Evolutionary conservation across 1,140 invertebrate species (phyloP), one percentile per base, ranked within the genome.

Genomic region (Phenacoccus solenopsis): DNA sequence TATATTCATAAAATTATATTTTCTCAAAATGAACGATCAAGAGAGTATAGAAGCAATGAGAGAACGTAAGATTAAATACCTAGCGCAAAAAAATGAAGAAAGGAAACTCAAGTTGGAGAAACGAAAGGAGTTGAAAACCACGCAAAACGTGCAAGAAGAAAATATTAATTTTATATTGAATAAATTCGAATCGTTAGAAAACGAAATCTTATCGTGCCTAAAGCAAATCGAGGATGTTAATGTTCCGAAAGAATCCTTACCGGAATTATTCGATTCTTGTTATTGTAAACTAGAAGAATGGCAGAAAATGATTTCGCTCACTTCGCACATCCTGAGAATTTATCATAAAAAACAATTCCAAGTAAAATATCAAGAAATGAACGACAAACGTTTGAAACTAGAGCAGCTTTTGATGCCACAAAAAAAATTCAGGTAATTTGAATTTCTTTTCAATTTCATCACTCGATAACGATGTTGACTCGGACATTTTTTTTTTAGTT

Each of bases 401-500:
- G 87, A 93, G 79, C 81, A 88, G 59, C 83, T 84, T 70, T 81
- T 93, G 70, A 77, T 95, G 59, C 93, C 94, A 13, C 93, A 93
- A 75, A 94, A 94, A 77, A 96, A 93, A 77, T 98, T 97, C 83
- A 90, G 90, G 5, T 97, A 96, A 74, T 92, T 88, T 16, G 38
- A 9, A 16, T 5, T 49, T 3, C 38, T 35, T 64, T 64, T 64
- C 25, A 64, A 64, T 24, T 64, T 25, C 25, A 69, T 64, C 20
- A 16, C 9, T 64, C 4, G 22, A 10, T 4, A 25, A 64, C 12
- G 2, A 64, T 24, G 9, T 10, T 64, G 16, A 64, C 16, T 10
- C 10, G 25, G 4, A 64, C 21, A 69, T 61, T 78, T 72, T 35
- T 24, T n/a, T 30, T 57, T 71, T 28, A 30, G 70, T n/a, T 28